A percentile compares a stretch with the other conserved stretches of the same genome.
phyloP scores from a whole-genome alignment of 2,888 invertebrate genomes.

The Pocota personata region DNA sequence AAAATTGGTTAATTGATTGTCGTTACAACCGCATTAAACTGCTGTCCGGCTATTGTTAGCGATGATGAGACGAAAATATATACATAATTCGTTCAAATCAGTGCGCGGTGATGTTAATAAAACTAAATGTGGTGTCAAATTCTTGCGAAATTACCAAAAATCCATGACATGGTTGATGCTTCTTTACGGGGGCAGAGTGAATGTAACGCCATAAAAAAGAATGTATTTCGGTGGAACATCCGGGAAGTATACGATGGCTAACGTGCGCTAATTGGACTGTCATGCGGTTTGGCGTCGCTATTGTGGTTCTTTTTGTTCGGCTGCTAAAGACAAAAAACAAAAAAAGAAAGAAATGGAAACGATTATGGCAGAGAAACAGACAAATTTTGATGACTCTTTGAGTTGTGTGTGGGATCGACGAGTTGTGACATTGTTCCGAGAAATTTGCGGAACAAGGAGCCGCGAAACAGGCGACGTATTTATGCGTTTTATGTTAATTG shows the following conservation, averaged over 20 bases:
- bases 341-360: background rate
- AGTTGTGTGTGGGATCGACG: conserved; percentile 53
- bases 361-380: conserved; percentile 21
- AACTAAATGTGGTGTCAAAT: conserved; percentile 65
- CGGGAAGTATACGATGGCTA: conserved; percentile 67
- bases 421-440: conserved; percentile 66
- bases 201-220: conserved; percentile 42
- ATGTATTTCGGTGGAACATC: conserved; percentile 55
- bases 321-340: background rate
- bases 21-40: background rate
- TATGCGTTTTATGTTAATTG: conserved; percentile 64
- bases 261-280: conserved; percentile 73
- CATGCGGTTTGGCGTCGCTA: conserved; percentile 69
- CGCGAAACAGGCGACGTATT: conserved; percentile 35
- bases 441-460: conserved; percentile 47
- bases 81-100: conserved; percentile 25
- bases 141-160: conserved; percentile 52
- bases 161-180: conserved; percentile 35
- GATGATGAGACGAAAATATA: background rate
- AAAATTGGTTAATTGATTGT: conserved; percentile 60
- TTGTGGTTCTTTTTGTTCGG: conserved; percentile 29
- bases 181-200: background rate
- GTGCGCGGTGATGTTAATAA: conserved; percentile 36
- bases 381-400: conserved; percentile 50
- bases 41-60: conserved; percentile 4